Conservation (phyloP, 2,797 vertebrate genomes). For the Cyclura pinguis region DNA sequence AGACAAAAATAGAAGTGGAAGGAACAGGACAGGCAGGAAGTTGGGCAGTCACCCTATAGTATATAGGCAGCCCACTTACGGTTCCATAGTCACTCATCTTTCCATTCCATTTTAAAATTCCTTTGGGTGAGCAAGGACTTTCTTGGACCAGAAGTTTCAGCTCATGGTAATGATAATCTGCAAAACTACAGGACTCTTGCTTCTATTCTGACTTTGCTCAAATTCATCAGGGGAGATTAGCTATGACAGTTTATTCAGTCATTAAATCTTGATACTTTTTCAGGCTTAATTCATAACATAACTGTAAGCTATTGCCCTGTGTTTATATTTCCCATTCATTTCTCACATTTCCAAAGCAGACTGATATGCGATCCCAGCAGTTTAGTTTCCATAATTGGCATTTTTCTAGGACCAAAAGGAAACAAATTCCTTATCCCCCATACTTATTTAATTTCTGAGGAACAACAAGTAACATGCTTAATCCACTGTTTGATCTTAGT, state of each 20-base stretch:
- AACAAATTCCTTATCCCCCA: conserved; percentile 85
- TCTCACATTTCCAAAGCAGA: conserved; percentile 88
- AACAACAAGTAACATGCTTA: conserved; percentile 85
- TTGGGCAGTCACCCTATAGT: neutral
- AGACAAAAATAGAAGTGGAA: neutral
- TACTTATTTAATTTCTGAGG: conserved; percentile 85
- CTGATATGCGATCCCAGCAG: conserved; percentile 83
- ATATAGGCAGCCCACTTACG: neutral
- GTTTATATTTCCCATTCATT: conserved; percentile 86
- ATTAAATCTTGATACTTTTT: conserved; percentile 85
- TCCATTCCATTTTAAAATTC: conserved; percentile 14
- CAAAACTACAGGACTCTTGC: conserved; percentile 61
- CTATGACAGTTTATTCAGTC: conserved; percentile 84
- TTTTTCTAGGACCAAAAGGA: conserved; percentile 86
- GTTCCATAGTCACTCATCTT: neutral
- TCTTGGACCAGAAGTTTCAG: conserved; percentile 41
- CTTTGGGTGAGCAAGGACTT: neutral
- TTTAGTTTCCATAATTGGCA: conserved; percentile 87
- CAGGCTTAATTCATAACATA: conserved; percentile 87
- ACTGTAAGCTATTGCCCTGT: conserved; percentile 83
- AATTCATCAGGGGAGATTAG: conserved; percentile 84
- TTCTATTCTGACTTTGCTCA: conserved; percentile 84
- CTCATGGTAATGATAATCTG: conserved; percentile 48
- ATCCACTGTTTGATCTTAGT: conserved; percentile 85
- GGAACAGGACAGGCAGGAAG: neutral